These are phyloP conservation scores for Diploscapter pachys DNA, from an alignment of 1,140 invertebrate species.

Conservation along the genomic window DNA sequence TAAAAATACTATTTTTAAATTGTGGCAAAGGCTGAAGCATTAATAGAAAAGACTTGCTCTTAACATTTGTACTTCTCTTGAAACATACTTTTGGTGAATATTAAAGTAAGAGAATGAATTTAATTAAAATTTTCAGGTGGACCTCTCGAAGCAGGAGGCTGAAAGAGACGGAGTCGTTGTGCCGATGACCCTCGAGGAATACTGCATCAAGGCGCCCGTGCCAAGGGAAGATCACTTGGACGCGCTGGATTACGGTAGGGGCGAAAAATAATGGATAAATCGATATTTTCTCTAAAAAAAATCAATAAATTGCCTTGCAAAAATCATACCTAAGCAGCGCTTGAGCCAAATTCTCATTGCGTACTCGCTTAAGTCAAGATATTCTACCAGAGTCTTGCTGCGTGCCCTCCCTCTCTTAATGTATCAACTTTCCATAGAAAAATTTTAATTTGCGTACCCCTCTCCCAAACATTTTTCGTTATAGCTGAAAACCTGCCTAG, in stretches of 20 bases:
- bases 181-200: conserved; percentile 94
- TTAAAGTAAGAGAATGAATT: no score
- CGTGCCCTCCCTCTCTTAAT: not conserved
- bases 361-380: no score
- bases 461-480: not conserved
- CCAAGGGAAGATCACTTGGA: conserved; percentile 55
- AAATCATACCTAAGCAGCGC: not conserved
- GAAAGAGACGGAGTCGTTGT: conserved; percentile 93
- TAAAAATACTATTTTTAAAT: not conserved
- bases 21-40: no score
- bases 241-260: not conserved
- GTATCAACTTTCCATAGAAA: no score
- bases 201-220: conserved; percentile 75
- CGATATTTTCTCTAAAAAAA: not conserved
- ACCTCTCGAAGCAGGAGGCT: conserved; percentile 85
- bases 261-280: not conserved
- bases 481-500: not conserved
- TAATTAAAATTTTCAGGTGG: conserved; percentile 71
- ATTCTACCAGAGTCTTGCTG: not conserved
- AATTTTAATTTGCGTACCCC: conserved; percentile 9
- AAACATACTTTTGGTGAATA: no score
- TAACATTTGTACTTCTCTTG: no score
- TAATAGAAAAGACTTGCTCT: no score
- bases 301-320: no score
- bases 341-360: no score